Percentiles rank a stretch among this genome's conserved stretches.
Evolutionary conservation across 2,113 vertebrate species (phyloP).

Genomic region (Vulpes vulpes): DNA sequence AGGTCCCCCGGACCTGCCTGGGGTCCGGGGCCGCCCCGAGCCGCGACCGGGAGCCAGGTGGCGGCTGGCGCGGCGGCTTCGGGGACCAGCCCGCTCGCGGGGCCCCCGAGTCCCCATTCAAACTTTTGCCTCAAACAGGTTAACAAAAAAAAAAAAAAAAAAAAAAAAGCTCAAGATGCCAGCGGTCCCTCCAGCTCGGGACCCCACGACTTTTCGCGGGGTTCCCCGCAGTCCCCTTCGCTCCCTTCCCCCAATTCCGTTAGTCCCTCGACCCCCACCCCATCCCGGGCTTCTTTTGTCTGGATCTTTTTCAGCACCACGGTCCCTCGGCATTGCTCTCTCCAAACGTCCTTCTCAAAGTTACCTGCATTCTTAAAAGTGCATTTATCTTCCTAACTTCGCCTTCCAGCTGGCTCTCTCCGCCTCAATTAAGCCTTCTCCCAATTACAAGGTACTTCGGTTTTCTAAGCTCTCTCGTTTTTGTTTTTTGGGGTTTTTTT

Average conservation of each 20-base stretch:
- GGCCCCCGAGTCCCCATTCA: conserved; percentile 68
- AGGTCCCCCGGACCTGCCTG: too few species aligned
- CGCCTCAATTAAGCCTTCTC: conserved; percentile 75
- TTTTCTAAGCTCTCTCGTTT: not conserved
- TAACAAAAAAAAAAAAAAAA: not conserved
- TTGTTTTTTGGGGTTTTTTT: not conserved
- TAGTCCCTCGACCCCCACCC: conserved; percentile 58
- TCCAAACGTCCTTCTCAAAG: conserved; percentile 66
- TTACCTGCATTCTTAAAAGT: conserved; percentile 76
- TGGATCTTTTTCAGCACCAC: conserved; percentile 79
- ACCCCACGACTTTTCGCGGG: conserved; percentile 34
- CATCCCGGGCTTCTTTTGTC: conserved; percentile 75
- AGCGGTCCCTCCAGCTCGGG: not conserved
- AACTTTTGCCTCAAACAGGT: conserved; percentile 67
- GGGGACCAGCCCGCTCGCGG: not conserved
- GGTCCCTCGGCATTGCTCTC: conserved; percentile 23
- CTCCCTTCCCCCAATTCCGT: conserved; percentile 41
- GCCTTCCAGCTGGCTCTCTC: conserved; percentile 24
- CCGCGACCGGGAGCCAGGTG: conserved; percentile 59
- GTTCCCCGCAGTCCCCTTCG: conserved; percentile 60
- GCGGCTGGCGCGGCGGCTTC: conserved; percentile 40
- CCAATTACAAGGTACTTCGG: conserved; percentile 32
- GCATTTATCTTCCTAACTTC: conserved; percentile 63
- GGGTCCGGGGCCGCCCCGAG: not conserved
- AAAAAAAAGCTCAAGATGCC: not conserved